Base-by-base conservation (phyloP, 2,113 vertebrate species). In the Seriola quinqueradiata region DNA sequence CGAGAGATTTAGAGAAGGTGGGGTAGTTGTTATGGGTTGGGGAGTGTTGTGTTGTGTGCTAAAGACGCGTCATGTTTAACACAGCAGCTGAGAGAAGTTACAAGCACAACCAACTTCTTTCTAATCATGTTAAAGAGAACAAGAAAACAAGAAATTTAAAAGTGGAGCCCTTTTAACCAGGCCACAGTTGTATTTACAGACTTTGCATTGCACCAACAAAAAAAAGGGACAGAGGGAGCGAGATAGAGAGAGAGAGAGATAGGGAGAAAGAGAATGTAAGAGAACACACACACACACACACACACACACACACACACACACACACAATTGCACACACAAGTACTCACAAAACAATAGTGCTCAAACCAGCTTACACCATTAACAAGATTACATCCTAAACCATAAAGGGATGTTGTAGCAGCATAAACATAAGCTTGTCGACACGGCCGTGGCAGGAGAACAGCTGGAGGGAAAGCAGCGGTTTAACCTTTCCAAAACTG, bases 361-460 rank as follows among this genome's bases (percentile, higher is more conserved):
- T 80, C 88, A 89, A 84, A 89, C 69, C 83, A 85, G 83, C 85
- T 83, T 87, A 84, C 73, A 81, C 92, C 87, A 91, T 91, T 91
- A 94, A 93, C 92, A 81, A 88, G 92, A 95, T 95, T 94, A 93
- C 89, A 93, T 88, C 79, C 85, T 70, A 42, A 92, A 90, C 82
- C 86, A 90, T 92, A 84, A 87, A 90, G 76, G 76, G 86, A 86
- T 89, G 87, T 87, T 92, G 89, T 89, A 89, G 87, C 87, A 83
- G 86, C 82, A 92, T 80, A 86, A 92, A 86, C 91, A 90, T 92
- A 91, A 90, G 87, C 89, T 92, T 82, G 87, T 92, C 67, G 81
- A 84, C 84, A 83, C 57, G 86, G 79, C 58, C 23, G 34, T 36
- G 4, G 38, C 79, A 79, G 87, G 77, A 90, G 87, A 86, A 91